Base-by-base conservation (phyloP, 1,140 invertebrate genomes). In the Bombus superbus region DNA sequence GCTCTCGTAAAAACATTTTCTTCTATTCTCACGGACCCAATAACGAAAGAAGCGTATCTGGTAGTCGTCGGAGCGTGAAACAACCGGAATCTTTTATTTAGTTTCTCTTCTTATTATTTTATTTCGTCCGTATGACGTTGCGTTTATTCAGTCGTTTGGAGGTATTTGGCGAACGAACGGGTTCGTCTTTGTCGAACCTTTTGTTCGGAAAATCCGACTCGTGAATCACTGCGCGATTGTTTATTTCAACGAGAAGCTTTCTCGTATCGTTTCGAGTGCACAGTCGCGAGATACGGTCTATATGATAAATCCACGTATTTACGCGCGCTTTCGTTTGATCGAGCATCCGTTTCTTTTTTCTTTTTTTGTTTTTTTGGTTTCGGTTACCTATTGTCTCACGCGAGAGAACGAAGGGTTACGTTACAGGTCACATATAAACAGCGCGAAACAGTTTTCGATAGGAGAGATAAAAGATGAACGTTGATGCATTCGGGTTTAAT, bases 1-100 rank as follows among this genome's bases (percentile, higher is more conserved):
- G 35, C 35, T 53, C 25, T 32, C 32, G 71, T 32, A 22, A 62
- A 86, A 89, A 78, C 79, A 74, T 77, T 88, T 76, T 77, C 77
- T 81, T 81, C 77, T 44, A 42, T 57, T 79, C 64, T 25, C 35
- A 25, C 62, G 25, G 10, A 25, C 42, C 3, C 18, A 8, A 53
- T 32, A n/a, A 59, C 59, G 73, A 32, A 68, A 13, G 40, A 53
- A 18, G 2, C 2, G 13, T 32, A 76, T 32, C 13, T 13, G 57
- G 44, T 18, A 2, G 28, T 81, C 62, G 69, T 59, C 57, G 53
- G 57, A 68, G 84, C 76, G 47, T 25, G 25, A 35, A 35, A 88
- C 59, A 77, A 78, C 5, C 28, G 18, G 15, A 22, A 28, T 40
- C 10, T 9, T n/a, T 25, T 11, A 2, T n/a, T 18, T 59, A 3